These are phyloP conservation scores for Athalia circularis DNA, from an alignment of 2,888 invertebrate species.

Conservation along the genomic window DNA sequence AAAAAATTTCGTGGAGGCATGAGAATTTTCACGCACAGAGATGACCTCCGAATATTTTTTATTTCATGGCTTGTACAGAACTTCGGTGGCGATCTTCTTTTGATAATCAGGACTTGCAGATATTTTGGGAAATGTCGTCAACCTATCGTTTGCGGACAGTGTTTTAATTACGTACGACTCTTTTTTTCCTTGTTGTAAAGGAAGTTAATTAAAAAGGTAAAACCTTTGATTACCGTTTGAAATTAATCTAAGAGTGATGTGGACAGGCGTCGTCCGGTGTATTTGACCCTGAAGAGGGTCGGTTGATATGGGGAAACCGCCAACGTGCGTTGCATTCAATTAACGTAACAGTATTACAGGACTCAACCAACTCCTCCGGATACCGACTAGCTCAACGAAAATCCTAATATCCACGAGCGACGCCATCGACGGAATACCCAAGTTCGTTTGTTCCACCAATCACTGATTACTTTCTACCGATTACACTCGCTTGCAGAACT, in stretches of 20 bases:
- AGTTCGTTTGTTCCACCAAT: slow-evolving; percentile 35
- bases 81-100: too few species aligned
- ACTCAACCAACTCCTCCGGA: not conserved
- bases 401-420: not conserved
- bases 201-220: slow-evolving; percentile 32
- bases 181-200: not conserved
- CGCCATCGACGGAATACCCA: slow-evolving; percentile 5
- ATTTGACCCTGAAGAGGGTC: slow-evolving; percentile 21
- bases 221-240: slow-evolving; percentile 18
- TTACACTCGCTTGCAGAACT: slow-evolving; percentile 9
- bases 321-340: slow-evolving; percentile 21
- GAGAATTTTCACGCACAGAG: too few species aligned
- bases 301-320: not conserved
- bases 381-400: slow-evolving; percentile 3
- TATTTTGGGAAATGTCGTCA: too few species aligned
- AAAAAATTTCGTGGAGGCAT: too few species aligned
- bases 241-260: slow-evolving; percentile 6
- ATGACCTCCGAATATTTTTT: too few species aligned
- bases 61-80: too few species aligned
- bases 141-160: too few species aligned
- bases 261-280: slow-evolving; percentile 13
- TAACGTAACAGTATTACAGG: slow-evolving; percentile 30
- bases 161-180: too few species aligned
- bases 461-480: slow-evolving; percentile 33
- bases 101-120: too few species aligned